Percentiles rank a stretch among this genome's conserved stretches.
phyloP scores from a whole-genome alignment of 1,140 invertebrate genomes.

The Luehdorfia chinensis region DNA sequence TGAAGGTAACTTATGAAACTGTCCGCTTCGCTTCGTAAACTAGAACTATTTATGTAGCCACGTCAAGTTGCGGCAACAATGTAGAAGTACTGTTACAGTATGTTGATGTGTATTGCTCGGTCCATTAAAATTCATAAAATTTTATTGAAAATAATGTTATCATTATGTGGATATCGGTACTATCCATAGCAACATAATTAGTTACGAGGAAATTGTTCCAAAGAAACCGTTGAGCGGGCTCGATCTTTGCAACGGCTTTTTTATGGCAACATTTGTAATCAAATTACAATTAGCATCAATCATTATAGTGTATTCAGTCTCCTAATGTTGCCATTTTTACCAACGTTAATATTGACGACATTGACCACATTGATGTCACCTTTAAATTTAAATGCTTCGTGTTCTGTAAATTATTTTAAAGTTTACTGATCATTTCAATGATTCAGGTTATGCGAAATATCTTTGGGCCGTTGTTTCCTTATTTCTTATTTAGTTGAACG shows the following conservation, averaged over 20 bases:
- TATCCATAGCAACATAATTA: slow-evolving; percentile 15
- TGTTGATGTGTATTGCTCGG: neutral
- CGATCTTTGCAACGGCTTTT: slow-evolving; percentile 3
- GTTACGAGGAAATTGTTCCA: neutral
- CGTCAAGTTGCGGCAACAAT: neutral
- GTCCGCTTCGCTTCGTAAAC: slow-evolving; percentile 2
- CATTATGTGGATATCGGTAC: slow-evolving; percentile 4
- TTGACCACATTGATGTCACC: too few relatives aligned
- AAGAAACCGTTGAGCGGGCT: slow-evolving; percentile 8
- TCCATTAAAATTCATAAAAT: slow-evolving; percentile 16
- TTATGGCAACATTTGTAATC: slow-evolving; percentile 2
- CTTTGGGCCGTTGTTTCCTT: neutral
- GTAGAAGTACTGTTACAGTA: slow-evolving; percentile 11
- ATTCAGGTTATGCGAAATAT: too few relatives aligned
- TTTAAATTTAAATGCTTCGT: too few relatives aligned
- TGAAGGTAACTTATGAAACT: neutral
- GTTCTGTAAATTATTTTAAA: too few relatives aligned
- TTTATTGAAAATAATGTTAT: slow-evolving; percentile 14
- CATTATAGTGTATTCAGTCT: too few relatives aligned
- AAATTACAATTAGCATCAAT: too few relatives aligned
- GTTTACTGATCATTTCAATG: too few relatives aligned
- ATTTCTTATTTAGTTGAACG: too few relatives aligned
- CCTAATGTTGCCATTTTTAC: too few relatives aligned
- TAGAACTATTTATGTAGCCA: neutral
- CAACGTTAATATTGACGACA: too few relatives aligned